Base-by-base conservation (phyloP, 2,888 invertebrate genomes). In the Plebejus melissa region DNA sequence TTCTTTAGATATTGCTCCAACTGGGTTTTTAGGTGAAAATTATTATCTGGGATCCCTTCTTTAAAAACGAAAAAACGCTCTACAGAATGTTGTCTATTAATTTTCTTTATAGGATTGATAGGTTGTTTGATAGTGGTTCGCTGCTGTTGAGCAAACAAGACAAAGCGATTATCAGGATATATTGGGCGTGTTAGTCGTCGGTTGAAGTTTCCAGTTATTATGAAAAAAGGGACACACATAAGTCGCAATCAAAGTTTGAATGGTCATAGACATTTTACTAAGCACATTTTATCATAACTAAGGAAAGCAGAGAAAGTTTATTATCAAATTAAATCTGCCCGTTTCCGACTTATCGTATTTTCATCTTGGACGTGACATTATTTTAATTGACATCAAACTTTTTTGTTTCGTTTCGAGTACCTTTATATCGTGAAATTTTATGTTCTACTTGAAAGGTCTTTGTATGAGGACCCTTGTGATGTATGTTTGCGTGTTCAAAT, bases 1-100 rank as follows among this genome's bases (percentile, higher is more conserved):
- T 89, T 89, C 88, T 83, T 85, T 83, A 75, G 75, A 75, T 58
- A 75, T 75, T 75, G 79, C 78, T 76, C 78, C 80, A 83, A 83
- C 83, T 86, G 80, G 83, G 80, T 83, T 83, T 28, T 58, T 9
- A 70, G 57, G 69, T 57, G 57, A 46, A 41, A 77, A 76, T 77
- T 76, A 75, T 54, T 77, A 74, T 46, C 74, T 76, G 77, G 72
- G 74, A 76, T 76, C 76, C 77, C 65, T 41, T 74, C 13, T 57
- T 9, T 7, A 16, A 3, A 58, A 58, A 58, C 0, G 58, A 58
- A 22, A 46, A 16, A 54, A 46, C 2, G 46, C 32, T 4, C 28
- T 65, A 13, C 13, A 65, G 22, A 22, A 22, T 22, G 22, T 22
- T 9, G 13, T 50, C 50, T 50, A 13, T 11, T 13, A 41, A 41